These are phyloP conservation scores for Grallaria varia DNA, from an alignment of 2,113 vertebrate species.

Conservation along the genomic window DNA sequence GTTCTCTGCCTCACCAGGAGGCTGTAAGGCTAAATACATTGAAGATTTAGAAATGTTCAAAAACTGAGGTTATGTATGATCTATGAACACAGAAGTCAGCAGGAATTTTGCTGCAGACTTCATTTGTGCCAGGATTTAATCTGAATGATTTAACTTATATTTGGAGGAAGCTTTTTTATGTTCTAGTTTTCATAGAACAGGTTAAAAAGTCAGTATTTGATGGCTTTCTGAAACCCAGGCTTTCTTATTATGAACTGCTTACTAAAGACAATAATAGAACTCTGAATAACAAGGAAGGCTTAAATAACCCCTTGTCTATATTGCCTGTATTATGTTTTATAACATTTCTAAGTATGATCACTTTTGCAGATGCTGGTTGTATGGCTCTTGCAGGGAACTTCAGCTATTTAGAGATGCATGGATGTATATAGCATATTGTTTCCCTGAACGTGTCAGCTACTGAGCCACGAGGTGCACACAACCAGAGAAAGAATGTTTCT, in stretches of 20 bases:
- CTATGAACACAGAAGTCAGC: background rate
- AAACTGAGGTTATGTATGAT: background rate
- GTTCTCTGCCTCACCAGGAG: background rate
- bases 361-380: slow-evolving; percentile 34
- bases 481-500: background rate
- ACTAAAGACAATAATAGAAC: background rate
- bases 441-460: background rate
- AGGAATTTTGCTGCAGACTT: background rate
- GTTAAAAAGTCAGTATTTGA: background rate
- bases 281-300: background rate
- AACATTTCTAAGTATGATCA: slow-evolving; percentile 31
- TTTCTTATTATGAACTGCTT: slow-evolving; percentile 4
- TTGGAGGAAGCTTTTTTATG: background rate
- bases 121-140: background rate
- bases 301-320: slow-evolving; percentile 4
- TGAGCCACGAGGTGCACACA: background rate
- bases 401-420: background rate
- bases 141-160: background rate
- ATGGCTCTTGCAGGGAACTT: background rate
- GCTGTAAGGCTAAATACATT: background rate
- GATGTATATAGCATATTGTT: background rate
- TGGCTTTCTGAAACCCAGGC: background rate
- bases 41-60: background rate
- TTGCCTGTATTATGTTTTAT: background rate
- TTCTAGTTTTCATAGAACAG: background rate